Evolutionary conservation across 2,113 vertebrate genomes (phyloP), one percentile per base, ranked within the genome.

Genomic region (Menura novaehollandiae): DNA sequence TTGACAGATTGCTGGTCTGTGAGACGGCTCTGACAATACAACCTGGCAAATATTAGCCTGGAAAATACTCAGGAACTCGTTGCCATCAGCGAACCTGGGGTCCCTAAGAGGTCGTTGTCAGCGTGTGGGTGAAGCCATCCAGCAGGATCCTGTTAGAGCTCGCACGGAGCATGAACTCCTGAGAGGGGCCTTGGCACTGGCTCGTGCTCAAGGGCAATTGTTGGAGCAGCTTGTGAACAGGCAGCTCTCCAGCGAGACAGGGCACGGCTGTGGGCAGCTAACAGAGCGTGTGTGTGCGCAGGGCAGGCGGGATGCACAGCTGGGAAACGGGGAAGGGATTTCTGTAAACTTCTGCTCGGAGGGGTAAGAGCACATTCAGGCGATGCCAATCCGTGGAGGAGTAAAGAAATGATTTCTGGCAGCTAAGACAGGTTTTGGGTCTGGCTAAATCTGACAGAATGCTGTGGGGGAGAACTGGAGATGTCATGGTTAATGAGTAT

Each of bases 401-500:
- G 75, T 66, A 88, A 93, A 84, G 85, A 92, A 96, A 96, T 92
- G 10, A 93, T 78, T 97, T 91, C 60, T 97, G 95, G 91, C 93
- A 95, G 91, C 86, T 95, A 30, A 80, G 94, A 94, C 95, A 91
- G 91, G 79, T 92, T 94, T 89, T 94, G 90, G 83, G 88, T 95
- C 88, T 2, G 43, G 85, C 80, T 95, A 87, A 94, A 94, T 96
- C 74, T 95, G 88, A 94, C 77, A 89, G 94, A 83, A 88, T 87
- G 93, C 95, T 96, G 79, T 85, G 74, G 89, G 92, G 91, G 89
- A 96, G 89, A 97, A 60, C 62, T 81, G 88, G 95, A 91, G 93
- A 96, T 88, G 94, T 91, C 88, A 83, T 35, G 77, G 88, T 88
- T 96, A 94, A 95, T 78, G 86, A 85, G 91, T 88, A 92, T 91